Base-by-base conservation (phyloP, 2,797 vertebrate species). In the Scarus forsteni region DNA sequence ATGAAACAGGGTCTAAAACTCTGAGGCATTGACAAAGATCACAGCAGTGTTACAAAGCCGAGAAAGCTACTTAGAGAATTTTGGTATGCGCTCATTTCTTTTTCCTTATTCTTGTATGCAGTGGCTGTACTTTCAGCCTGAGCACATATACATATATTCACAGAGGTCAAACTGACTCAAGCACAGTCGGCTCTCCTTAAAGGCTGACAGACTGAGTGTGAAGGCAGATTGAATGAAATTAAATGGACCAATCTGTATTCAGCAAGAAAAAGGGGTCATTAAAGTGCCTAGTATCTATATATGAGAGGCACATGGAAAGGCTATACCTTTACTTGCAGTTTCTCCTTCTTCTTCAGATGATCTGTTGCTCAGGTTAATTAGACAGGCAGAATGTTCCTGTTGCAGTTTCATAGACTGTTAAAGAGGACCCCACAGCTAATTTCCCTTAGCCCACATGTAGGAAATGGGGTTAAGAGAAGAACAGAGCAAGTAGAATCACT, bases 131-230 rank as follows among this genome's bases (percentile, higher is more conserved):
- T 61, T 84, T 68, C 59, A 35, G 45, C 73, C 67, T 73, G 48
- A 66, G 60, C 50, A 65, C 66, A 73, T 83, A 83, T 85, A 82
- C 71, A 89, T 88, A 77, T 84, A 89, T 84, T 91, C 85, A 88
- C 44, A 61, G 71, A 85, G 76, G 83, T 86, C 79, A 88, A 66
- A 83, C 68, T 49, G 16, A 46, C 61, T 35, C 53, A 77, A 54
- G 56, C 51, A 10, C 8, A 38, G 59, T 80, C 67, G 74, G 55
- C 73, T 72, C 75, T 80, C 62, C 60, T 84, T 63, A 66, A 72
- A 73, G 57, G 60, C 53, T 60, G 57, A 45, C 40, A 61, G 48
- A 75, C 19, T 7, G 52, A 36, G 59, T 57, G 61, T 51, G 52
- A 35, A 57, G 56, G 61, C 51, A 18, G 53, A 55, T 53, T 73